Evolutionary conservation across 2,888 invertebrate species (phyloP).

Genomic region (Limnephilus lunatus): DNA sequence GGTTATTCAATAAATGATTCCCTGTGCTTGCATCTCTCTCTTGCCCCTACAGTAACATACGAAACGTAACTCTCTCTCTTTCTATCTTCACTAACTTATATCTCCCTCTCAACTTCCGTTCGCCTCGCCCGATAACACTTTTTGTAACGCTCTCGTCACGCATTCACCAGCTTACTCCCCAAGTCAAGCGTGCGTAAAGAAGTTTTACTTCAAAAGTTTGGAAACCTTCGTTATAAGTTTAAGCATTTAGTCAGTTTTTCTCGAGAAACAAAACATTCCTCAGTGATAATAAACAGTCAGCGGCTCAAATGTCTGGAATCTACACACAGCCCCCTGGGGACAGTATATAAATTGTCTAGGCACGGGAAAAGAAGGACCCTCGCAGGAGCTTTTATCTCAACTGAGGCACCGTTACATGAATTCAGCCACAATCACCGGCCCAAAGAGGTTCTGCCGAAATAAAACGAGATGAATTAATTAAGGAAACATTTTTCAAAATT

Average conservation of each 20-base stretch:
- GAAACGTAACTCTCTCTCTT: too few species aligned
- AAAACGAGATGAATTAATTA: background rate
- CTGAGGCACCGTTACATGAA: slow-evolving; percentile 50
- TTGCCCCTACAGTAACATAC: too few species aligned
- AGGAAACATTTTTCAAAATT: background rate
- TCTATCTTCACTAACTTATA: too few species aligned
- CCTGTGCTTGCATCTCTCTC: too few species aligned
- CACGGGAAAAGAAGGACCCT: background rate
- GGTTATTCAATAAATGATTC: too few species aligned
- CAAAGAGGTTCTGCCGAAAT: background rate
- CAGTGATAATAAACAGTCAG: slow-evolving; percentile 25
- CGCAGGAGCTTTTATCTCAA: slow-evolving; percentile 37
- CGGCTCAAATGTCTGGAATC: slow-evolving; percentile 40
- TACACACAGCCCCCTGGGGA: slow-evolving; percentile 19
- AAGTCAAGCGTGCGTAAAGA: too few species aligned
- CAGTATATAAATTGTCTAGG: background rate
- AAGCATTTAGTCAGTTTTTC: background rate
- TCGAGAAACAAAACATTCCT: slow-evolving; percentile 31
- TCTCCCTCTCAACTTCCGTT: too few species aligned
- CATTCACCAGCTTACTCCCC: too few species aligned
- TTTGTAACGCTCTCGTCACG: too few species aligned
- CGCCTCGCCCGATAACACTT: too few species aligned
- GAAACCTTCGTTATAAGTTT: background rate
- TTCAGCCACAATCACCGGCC: background rate
- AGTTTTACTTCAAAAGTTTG: too few species aligned